Percentiles rank a stretch among this genome's conserved stretches.
These are phyloP conservation scores for Gouania willdenowi DNA, from an alignment of 2,797 vertebrate genomes.

Conservation along the genomic window DNA sequence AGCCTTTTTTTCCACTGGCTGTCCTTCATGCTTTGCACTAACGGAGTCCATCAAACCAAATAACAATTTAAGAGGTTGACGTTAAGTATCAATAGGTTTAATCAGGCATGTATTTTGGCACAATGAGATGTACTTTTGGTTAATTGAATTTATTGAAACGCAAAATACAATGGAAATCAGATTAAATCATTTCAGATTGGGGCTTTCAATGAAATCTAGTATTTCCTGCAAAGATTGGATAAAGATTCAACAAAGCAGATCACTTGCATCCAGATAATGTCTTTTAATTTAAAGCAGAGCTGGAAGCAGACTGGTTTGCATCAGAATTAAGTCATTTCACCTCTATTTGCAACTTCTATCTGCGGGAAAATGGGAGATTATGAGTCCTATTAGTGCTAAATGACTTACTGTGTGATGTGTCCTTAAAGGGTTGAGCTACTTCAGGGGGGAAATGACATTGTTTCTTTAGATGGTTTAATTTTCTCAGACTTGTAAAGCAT, in stretches of 20 bases:
- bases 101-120: no score
- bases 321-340: conserved; percentile 13
- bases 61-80: no score
- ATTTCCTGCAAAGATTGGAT: background rate
- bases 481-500: background rate
- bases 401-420: background rate
- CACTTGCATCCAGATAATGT: conserved; percentile 9
- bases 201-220: no score
- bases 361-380: conserved; percentile 2
- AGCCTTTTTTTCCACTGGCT: no score
- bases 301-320: conserved; percentile 4
- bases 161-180: no score
- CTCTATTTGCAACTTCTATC: background rate
- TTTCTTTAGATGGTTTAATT: conserved; percentile 1
- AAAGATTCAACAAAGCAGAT: conserved; percentile 5
- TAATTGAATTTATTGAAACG: no score
- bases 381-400: background rate
- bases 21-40: no score
- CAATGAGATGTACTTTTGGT: no score
- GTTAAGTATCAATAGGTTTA: no score
- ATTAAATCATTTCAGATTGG: no score
- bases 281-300: conserved; percentile 17
- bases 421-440: background rate
- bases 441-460: background rate
- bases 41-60: no score